phyloP scores from a whole-genome alignment of 1,140 invertebrate genomes.

The Drosophila suzukii region DNA sequence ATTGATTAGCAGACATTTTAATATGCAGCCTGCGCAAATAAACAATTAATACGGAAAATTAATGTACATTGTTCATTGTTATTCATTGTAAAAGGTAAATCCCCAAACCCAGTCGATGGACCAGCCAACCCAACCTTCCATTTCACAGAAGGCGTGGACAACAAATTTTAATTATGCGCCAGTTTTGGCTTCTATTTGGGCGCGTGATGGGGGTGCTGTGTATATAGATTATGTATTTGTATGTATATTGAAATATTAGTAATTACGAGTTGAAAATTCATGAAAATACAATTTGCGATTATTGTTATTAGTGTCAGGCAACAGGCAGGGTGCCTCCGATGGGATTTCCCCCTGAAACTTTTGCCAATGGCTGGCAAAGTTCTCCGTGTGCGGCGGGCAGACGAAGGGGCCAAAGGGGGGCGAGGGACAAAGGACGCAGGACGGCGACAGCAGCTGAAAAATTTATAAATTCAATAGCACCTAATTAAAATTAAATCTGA shows the following conservation, averaged over 20 bases:
- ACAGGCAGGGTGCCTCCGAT: slow-evolving; percentile 42
- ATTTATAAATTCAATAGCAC: slow-evolving; percentile 83
- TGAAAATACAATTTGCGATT: slow-evolving; percentile 83
- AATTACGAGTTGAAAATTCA: slow-evolving; percentile 82
- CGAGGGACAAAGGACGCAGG: slow-evolving; percentile 18
- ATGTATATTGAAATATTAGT: slow-evolving; percentile 71
- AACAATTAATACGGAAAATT: slow-evolving; percentile 81
- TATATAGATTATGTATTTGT: slow-evolving; percentile 51
- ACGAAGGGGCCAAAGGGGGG: background rate
- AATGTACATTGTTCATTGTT: slow-evolving; percentile 83
- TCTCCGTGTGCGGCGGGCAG: slow-evolving; percentile 50
- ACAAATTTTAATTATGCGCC: slow-evolving; percentile 79
- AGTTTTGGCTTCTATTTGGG: slow-evolving; percentile 46
- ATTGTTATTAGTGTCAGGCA: slow-evolving; percentile 81
- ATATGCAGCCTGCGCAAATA: slow-evolving; percentile 73
- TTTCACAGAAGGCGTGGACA: slow-evolving; percentile 31
- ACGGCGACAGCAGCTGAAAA: slow-evolving; percentile 73
- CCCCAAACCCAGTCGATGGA: slow-evolving; percentile 4
- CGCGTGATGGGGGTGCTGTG: slow-evolving; percentile 19
- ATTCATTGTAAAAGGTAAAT: slow-evolving; percentile 70
- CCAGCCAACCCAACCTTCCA: background rate
- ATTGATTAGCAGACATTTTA: slow-evolving; percentile 75
- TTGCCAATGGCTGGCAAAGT: slow-evolving; percentile 63
- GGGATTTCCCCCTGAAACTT: slow-evolving; percentile 50
- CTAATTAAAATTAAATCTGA: slow-evolving; percentile 83